Conservation (phyloP, 2,888 invertebrate species). For the Drosophila rellima region DNA sequence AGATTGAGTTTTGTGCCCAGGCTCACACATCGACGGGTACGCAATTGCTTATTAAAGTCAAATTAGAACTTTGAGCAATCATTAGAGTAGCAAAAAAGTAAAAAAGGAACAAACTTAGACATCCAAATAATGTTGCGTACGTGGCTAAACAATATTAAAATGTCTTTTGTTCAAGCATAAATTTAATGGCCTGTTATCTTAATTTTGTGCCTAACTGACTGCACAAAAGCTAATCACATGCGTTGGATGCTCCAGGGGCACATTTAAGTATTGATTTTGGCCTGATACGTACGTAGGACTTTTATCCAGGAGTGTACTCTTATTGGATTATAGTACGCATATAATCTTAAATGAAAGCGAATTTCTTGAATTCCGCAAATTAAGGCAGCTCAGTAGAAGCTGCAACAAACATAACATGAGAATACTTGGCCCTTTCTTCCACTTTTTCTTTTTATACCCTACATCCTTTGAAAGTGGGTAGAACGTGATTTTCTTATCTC, state of each 20-base stretch:
- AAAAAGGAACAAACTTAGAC: slow-evolving; percentile 26
- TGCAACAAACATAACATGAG: slow-evolving; percentile 19
- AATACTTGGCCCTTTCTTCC: slow-evolving; percentile 49
- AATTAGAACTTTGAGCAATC: slow-evolving; percentile 66
- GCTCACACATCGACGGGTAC: slow-evolving; percentile 46
- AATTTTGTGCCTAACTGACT: slow-evolving; percentile 70
- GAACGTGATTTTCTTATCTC: neutral
- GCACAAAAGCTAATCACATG: slow-evolving; percentile 77
- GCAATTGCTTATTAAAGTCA: slow-evolving; percentile 73
- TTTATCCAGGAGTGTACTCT: slow-evolving; percentile 1
- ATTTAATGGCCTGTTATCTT: slow-evolving; percentile 73
- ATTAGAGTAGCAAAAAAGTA: slow-evolving; percentile 32
- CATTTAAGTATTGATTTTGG: slow-evolving; percentile 68
- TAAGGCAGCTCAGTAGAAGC: slow-evolving; percentile 48
- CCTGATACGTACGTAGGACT: slow-evolving; percentile 2
- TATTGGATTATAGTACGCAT: slow-evolving; percentile 69
- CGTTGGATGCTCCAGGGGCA: slow-evolving; percentile 24
- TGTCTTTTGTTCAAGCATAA: slow-evolving; percentile 70
- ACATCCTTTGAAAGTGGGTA: neutral
- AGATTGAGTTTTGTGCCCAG: slow-evolving; percentile 12
- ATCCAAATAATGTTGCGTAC: slow-evolving; percentile 23
- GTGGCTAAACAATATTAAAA: slow-evolving; percentile 49
- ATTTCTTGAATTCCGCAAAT: slow-evolving; percentile 78
- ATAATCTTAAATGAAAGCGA: slow-evolving; percentile 77
- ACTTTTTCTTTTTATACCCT: slow-evolving; percentile 33